These are phyloP conservation scores for Halictus ligatus DNA, from an alignment of 2,888 invertebrate genomes.

Conservation along the genomic window DNA sequence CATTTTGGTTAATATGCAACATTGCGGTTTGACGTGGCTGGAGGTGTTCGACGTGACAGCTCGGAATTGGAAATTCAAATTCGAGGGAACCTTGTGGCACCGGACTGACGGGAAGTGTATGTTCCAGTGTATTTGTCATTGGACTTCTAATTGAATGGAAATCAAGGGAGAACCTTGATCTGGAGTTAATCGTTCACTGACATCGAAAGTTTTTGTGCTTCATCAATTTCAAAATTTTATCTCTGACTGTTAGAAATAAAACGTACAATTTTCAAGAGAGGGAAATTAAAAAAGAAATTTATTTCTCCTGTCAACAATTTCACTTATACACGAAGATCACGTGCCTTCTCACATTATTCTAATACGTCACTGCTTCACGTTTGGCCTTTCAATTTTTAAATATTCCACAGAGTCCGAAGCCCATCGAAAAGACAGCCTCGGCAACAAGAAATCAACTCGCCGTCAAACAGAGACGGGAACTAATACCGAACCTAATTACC, in stretches of 20 bases:
- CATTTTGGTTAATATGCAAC: neutral
- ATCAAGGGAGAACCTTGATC: neutral
- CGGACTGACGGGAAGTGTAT: neutral
- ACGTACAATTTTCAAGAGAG: neutral
- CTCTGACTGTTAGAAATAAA: no score
- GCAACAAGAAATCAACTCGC: neutral
- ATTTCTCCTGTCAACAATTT: no score
- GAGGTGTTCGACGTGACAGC: neutral
- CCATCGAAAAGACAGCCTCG: neutral
- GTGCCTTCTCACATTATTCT: no score
- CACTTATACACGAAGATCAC: no score
- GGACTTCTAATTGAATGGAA: neutral
- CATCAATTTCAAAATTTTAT: neutral
- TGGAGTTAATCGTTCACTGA: neutral
- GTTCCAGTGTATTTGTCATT: neutral
- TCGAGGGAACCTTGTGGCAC: neutral
- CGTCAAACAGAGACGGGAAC: neutral
- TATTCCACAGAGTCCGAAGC: no score
- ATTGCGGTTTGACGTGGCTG: slow-evolving; percentile 3
- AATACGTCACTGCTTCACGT: no score
- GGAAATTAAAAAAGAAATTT: neutral
- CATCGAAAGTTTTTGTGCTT: neutral
- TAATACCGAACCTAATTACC: neutral
- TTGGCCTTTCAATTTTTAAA: no score
- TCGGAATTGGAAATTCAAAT: slow-evolving; percentile 12